Percentiles rank a stretch among this genome's conserved stretches.
phyloP scores from a whole-genome alignment of 2,888 invertebrate species.

The Deroplatys truncata region DNA sequence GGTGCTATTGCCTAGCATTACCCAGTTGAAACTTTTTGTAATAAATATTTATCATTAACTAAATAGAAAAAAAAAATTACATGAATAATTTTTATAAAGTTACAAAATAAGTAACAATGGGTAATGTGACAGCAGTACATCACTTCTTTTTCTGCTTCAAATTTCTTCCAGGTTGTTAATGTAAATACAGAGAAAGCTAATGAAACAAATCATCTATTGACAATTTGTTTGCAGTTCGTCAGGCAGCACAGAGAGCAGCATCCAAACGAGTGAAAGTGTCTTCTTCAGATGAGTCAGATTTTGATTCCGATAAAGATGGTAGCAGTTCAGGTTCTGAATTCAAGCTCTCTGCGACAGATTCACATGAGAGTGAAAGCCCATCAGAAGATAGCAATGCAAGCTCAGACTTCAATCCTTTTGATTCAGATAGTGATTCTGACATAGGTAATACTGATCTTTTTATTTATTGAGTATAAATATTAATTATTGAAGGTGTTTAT shows the following conservation, averaged over 20 bases:
- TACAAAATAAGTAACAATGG: no score
- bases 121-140: no score
- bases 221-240: conserved; percentile 45
- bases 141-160: no score
- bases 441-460: conserved; percentile 52
- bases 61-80: no score
- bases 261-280: conserved; percentile 52
- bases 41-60: no score
- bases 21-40: no score
- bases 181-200: no score
- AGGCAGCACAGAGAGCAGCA: conserved; percentile 56
- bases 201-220: neutral
- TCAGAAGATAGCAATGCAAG: conserved; percentile 60
- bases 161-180: no score
- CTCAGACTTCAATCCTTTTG: conserved; percentile 91
- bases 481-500: neutral
- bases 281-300: conserved; percentile 55
- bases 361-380: conserved; percentile 39
- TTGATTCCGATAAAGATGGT: conserved; percentile 53
- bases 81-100: no score
- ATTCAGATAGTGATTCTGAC: conserved; percentile 76
- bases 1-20: no score
- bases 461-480: neutral
- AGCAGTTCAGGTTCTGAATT: conserved; percentile 51
- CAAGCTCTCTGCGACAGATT: conserved; percentile 41